Base-by-base conservation (phyloP, 2,797 vertebrate genomes). In the Limosa lapponica region DNA sequence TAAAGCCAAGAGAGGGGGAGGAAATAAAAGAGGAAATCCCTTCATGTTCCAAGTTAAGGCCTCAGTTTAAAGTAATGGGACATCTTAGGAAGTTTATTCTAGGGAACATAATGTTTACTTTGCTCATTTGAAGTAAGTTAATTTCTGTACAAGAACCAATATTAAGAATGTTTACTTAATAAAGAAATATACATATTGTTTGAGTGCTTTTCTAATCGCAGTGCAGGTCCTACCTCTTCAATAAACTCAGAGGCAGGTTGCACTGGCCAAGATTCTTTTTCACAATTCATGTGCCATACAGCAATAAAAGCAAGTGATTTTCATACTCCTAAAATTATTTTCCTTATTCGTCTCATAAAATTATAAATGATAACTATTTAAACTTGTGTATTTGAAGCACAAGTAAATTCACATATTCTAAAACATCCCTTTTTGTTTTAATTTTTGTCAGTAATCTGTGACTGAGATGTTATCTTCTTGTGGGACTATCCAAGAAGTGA, bases 161-260 rank as follows among this genome's bases (percentile, higher is more conserved):
- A 83, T 85, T 61, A 61, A 81, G 52, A 73, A 87, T 74, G 58
- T 87, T 92, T 94, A 67, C 82, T 93, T 95, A 95, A 88, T 87
- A 96, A 95, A 96, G 86, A 86, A 93, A 95, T 55, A 90, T 81
- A 80, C 18, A 6, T 86, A 52, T 70, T 90, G 95, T 86, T 90
- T 70, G 74, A 90, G 82, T 82, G 34, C 88, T 69, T 52, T 82
- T 93, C 87, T 97, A 91, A 96, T 61, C 41, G 52, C 58, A 81
- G 78, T 65, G 43, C 61, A 65, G 59, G 54, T 65, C 65, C 43
- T 30, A 64, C 64, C 71, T 90, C 85, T 51, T 81, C 69, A 82
- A 64, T 80, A 85, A 85, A n/a, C n/a, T 70, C n/a, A 51, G 69
- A 82, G 23, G 83, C n/a, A 58, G 61, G 61, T 59, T 81, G 34